Evolutionary conservation across 2,888 invertebrate species (phyloP).

Genomic region (Synergus gifuensis): DNA sequence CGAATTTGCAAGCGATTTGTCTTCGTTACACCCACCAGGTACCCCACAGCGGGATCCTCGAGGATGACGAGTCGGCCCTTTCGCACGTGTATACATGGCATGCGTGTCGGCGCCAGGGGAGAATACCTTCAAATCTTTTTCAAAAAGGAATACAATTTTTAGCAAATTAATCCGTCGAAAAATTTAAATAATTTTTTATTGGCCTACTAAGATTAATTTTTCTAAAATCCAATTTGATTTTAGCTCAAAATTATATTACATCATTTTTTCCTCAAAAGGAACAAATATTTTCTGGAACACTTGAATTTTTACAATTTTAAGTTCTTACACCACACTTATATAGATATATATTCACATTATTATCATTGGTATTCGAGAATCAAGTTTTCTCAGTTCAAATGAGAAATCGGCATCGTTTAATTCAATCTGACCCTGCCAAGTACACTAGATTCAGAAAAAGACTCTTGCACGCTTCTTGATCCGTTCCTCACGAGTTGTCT

Average conservation of each 20-base stretch:
- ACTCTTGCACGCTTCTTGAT: conserved; percentile 41
- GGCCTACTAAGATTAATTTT: no score
- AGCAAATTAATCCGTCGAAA: neutral
- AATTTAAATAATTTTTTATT: conserved; percentile 1
- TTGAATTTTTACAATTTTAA: no score
- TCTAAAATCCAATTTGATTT: no score
- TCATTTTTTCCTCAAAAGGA: no score
- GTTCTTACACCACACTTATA: no score
- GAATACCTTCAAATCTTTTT: neutral
- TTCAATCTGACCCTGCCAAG: conserved; percentile 23
- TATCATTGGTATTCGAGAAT: neutral
- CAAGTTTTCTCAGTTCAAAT: neutral
- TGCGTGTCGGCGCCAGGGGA: conserved; percentile 34
- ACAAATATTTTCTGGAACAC: no score
- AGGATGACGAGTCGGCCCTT: conserved; percentile 57
- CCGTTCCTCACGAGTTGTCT: conserved; percentile 37
- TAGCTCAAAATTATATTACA: no score
- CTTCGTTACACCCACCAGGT: conserved; percentile 75
- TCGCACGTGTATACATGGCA: conserved; percentile 40
- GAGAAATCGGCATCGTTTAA: conserved; percentile 14
- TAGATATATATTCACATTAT: neutral
- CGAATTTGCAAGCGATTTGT: conserved; percentile 74
- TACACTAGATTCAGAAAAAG: conserved; percentile 49
- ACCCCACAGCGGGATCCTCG: conserved; percentile 65
- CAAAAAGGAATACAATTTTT: neutral